Evolutionary conservation across 2,113 vertebrate genomes (phyloP).

Genomic region (Leptobrachium leishanense): DNA sequence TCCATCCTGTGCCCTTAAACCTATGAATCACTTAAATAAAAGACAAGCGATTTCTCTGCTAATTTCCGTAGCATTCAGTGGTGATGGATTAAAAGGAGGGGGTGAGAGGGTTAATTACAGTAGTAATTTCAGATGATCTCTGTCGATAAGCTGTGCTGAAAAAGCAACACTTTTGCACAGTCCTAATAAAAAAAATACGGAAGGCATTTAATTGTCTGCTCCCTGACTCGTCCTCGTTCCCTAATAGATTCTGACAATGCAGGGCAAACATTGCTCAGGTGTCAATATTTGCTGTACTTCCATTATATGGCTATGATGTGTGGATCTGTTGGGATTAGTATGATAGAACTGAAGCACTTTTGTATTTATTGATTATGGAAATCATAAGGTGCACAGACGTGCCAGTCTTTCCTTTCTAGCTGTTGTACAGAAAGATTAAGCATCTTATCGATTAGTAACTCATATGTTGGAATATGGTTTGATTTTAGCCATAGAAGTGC

Average conservation of each 20-base stretch:
- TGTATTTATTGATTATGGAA: conserved; percentile 52
- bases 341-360: conserved; percentile 47
- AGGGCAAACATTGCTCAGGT: conserved; percentile 63
- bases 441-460: neutral
- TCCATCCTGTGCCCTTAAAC: neutral
- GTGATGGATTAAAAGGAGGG: conserved; percentile 10
- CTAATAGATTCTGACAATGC: conserved; percentile 68
- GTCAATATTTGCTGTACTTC: conserved; percentile 68
- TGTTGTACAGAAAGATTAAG: conserved; percentile 23
- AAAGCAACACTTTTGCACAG: conserved; percentile 20
- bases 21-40: conserved; percentile 21
- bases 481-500: too few species aligned
- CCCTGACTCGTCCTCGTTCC: conserved; percentile 58
- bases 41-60: neutral
- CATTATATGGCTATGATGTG: conserved; percentile 56
- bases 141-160: neutral
- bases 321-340: conserved; percentile 29
- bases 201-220: conserved; percentile 25
- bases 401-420: conserved; percentile 1
- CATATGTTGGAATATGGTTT: neutral
- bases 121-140: conserved; percentile 33
- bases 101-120: conserved; percentile 36
- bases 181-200: conserved; percentile 26
- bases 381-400: neutral
- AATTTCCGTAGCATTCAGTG: neutral